Conservation (phyloP, 2,113 vertebrate genomes). For the Esox niger region DNA sequence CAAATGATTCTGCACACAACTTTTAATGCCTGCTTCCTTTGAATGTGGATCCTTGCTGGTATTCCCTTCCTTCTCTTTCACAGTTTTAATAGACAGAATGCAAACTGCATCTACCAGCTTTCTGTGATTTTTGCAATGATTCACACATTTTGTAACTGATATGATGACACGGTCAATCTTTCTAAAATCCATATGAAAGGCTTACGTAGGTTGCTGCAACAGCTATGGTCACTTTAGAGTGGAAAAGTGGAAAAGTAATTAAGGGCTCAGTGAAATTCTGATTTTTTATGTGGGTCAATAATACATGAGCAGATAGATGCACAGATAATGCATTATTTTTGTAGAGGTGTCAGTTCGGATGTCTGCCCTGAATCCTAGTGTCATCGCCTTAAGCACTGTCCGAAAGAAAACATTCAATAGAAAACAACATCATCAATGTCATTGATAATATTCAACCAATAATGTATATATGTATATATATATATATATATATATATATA, state of each 20-base stretch:
- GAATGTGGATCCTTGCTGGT: background rate
- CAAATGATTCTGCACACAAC: background rate
- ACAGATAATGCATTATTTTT: too few species aligned
- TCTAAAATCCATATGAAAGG: background rate
- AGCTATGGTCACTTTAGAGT: background rate
- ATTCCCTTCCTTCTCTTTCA: background rate
- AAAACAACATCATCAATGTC: background rate
- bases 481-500: too few species aligned
- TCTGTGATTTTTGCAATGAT: background rate
- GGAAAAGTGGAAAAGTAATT: background rate
- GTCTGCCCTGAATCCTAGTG: too few species aligned
- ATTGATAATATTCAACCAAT: background rate
- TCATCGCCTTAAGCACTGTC: background rate
- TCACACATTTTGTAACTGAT: background rate
- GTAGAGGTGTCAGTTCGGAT: too few species aligned
- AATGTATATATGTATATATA: too few species aligned
- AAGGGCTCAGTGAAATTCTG: background rate
- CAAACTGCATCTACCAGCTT: background rate
- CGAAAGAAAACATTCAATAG: background rate
- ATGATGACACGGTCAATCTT: background rate
- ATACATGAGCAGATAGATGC: background rate
- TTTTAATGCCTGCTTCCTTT: background rate
- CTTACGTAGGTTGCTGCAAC: background rate
- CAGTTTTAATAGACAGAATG: too few species aligned
- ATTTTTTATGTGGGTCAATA: background rate